Conservation (phyloP, 2,113 vertebrate species). For the Vidua macroura region DNA sequence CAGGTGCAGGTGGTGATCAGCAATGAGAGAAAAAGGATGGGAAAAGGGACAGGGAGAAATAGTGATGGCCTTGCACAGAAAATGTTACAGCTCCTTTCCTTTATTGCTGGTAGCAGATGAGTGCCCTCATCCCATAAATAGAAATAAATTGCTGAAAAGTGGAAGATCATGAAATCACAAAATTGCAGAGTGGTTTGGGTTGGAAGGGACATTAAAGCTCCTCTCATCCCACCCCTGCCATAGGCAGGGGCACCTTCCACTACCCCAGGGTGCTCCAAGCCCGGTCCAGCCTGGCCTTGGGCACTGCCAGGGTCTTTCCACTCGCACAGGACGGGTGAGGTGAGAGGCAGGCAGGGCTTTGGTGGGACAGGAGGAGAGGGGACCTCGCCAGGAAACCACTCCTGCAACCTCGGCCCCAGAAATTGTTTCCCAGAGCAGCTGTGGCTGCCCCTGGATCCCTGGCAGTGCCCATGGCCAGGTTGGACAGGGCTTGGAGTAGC, state of each 20-base stretch:
- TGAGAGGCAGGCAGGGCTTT: background rate
- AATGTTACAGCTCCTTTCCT: background rate
- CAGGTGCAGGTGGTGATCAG: background rate
- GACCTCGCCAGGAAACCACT: background rate
- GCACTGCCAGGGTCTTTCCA: background rate
- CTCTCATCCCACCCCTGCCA: fast-evolving
- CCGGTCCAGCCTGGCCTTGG: fast-evolving
- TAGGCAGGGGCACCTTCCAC: background rate
- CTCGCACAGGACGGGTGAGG: background rate
- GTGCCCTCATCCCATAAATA: background rate
- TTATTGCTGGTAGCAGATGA: background rate
- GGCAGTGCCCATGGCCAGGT: background rate
- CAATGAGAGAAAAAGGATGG: background rate
- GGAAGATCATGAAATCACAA: background rate
- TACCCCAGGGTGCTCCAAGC: background rate
- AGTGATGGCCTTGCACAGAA: background rate
- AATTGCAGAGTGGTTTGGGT: background rate
- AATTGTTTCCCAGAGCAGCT: background rate
- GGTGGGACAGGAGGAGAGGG: background rate
- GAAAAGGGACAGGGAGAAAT: background rate
- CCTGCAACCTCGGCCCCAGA: background rate
- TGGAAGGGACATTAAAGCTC: background rate
- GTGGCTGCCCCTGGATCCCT: background rate
- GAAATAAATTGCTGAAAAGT: background rate
- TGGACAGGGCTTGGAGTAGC: background rate